Conservation (phyloP, 2,888 invertebrate species). For the Campaea margaritaria region DNA sequence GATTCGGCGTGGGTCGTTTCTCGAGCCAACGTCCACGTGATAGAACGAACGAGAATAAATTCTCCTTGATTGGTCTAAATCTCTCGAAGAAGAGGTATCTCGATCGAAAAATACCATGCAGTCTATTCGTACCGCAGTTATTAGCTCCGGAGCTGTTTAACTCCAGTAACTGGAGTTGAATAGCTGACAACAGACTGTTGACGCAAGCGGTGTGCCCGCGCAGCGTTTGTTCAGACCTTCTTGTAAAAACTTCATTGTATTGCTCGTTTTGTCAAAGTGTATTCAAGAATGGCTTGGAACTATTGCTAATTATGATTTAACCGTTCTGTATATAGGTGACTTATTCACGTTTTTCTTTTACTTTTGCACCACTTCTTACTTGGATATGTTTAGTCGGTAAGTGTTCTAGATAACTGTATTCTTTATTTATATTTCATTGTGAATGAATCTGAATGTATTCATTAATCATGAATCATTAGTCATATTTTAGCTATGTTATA, state of each 20-base stretch:
- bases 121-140: too few species aligned
- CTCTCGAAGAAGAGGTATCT: too few species aligned
- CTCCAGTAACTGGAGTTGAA: too few species aligned
- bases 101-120: too few species aligned
- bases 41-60: too few species aligned
- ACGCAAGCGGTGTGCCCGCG: background rate
- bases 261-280: conserved; percentile 21
- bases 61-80: too few species aligned
- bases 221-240: background rate
- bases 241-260: background rate
- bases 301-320: conserved; percentile 28
- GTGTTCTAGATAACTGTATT: conserved; percentile 49
- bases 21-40: too few species aligned
- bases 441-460: conserved; percentile 2
- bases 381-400: conserved; percentile 78
- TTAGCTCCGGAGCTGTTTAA: too few species aligned
- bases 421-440: conserved; percentile 1
- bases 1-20: too few species aligned
- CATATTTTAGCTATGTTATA: too few species aligned
- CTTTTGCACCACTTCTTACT: conserved; percentile 61
- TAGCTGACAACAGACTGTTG: too few species aligned
- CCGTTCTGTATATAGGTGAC: conserved; percentile 37
- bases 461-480: too few species aligned
- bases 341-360: conserved; percentile 58
- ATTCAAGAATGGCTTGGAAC: conserved; percentile 24